Conservation (phyloP, 2,888 invertebrate species). For the Mythimna impura region DNA sequence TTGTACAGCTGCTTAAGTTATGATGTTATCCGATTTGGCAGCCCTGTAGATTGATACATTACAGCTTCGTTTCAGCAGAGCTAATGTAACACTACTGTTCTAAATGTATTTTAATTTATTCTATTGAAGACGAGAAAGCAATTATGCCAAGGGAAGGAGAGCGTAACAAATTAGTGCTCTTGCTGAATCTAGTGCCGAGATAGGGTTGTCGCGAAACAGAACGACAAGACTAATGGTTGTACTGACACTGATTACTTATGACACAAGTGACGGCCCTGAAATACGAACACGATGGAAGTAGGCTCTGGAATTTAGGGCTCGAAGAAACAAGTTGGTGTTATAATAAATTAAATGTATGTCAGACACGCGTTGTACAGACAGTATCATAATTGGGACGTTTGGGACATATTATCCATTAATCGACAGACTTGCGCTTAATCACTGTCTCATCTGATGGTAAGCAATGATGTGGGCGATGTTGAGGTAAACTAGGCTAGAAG, state of each 20-base stretch:
- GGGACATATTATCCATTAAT: too few relatives aligned
- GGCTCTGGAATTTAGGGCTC: slow-evolving; percentile 11
- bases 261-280: slow-evolving; percentile 37
- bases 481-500: too few relatives aligned
- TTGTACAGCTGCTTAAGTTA: too few relatives aligned
- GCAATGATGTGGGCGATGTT: background rate
- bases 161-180: slow-evolving; percentile 53
- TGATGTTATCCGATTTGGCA: too few relatives aligned
- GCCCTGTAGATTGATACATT: background rate
- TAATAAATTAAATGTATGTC: background rate
- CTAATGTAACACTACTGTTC: background rate
- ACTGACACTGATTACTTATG: slow-evolving; percentile 55
- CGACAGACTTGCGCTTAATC: too few relatives aligned
- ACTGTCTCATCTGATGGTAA: too few relatives aligned
- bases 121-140: slow-evolving; percentile 50
- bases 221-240: slow-evolving; percentile 50
- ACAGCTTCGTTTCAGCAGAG: background rate
- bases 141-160: slow-evolving; percentile 43
- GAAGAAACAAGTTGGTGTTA: slow-evolving; percentile 2
- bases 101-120: slow-evolving; percentile 54
- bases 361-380: slow-evolving; percentile 4
- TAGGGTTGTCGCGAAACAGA: slow-evolving; percentile 45
- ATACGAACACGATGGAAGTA: slow-evolving; percentile 11
- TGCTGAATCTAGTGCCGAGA: slow-evolving; percentile 55
- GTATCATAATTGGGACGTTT: background rate